Evolutionary conservation across 2,888 invertebrate species (phyloP).

Genomic region (Andrena marginata): DNA sequence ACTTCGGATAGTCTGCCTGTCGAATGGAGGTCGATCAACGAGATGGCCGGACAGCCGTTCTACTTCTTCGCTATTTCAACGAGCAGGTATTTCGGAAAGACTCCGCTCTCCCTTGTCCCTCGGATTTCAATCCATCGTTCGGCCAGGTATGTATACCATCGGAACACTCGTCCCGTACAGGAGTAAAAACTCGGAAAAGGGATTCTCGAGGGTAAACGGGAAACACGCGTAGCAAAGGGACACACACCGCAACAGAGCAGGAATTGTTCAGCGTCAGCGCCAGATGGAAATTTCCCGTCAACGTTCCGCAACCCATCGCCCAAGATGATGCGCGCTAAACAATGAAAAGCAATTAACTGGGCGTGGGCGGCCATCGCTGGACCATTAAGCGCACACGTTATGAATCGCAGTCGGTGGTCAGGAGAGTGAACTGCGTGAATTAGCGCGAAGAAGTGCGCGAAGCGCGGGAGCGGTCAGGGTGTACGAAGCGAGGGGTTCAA

Average conservation of each 20-base stretch:
- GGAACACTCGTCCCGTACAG: too few relatives aligned
- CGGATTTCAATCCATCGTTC: too few relatives aligned
- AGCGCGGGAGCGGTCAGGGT: not conserved
- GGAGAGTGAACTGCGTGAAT: slow-evolving; percentile 10
- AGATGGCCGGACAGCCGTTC: not conserved
- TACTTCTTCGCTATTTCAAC: not conserved
- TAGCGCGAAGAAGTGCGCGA: not conserved
- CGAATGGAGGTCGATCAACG: not conserved
- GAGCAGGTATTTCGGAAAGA: too few relatives aligned
- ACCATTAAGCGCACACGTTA: slow-evolving; percentile 24
- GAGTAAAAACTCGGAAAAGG: too few relatives aligned
- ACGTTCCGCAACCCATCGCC: slow-evolving; percentile 21
- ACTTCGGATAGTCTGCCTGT: not conserved
- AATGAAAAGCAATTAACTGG: slow-evolving; percentile 20
- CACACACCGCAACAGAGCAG: not conserved
- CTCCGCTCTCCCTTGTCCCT: too few relatives aligned
- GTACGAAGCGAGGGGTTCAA: slow-evolving; percentile 30
- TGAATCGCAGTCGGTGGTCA: slow-evolving; percentile 14
- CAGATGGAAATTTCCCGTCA: not conserved
- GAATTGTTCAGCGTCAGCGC: not conserved
- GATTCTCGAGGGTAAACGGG: too few relatives aligned
- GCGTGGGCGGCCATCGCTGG: not conserved
- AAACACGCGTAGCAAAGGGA: too few relatives aligned
- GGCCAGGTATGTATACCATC: too few relatives aligned
- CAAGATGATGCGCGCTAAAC: not conserved